These are phyloP conservation scores for Xylophagus ater DNA, from an alignment of 2,888 invertebrate genomes.

Conservation along the genomic window DNA sequence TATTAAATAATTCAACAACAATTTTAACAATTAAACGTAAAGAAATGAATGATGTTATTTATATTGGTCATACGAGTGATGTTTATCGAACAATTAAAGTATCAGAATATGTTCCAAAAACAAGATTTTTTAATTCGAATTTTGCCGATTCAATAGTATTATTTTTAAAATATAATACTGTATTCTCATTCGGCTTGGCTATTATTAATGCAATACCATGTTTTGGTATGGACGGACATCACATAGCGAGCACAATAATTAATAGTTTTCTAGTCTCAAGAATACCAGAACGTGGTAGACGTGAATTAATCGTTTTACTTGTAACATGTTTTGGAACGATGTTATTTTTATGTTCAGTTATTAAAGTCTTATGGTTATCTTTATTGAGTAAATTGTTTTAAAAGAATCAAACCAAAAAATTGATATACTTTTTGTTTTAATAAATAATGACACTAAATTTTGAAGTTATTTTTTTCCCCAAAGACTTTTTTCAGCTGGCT, in stretches of 20 bases:
- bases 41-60: conserved; percentile 55
- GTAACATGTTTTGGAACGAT: conserved; percentile 64
- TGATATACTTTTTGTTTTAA: conserved; percentile 4
- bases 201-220: conserved; percentile 87
- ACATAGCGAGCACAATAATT: conserved; percentile 62
- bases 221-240: conserved; percentile 86
- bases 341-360: conserved; percentile 51
- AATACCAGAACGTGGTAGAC: conserved; percentile 44
- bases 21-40: conserved; percentile 48
- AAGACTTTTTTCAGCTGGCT: conserved; percentile 14
- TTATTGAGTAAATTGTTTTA: conserved; percentile 28
- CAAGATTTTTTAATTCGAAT: conserved; percentile 46
- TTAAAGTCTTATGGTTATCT: conserved; percentile 44
- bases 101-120: conserved; percentile 67
- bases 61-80: conserved; percentile 68
- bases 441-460: conserved; percentile 3
- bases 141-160: conserved; percentile 60
- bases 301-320: conserved; percentile 53
- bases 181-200: conserved; percentile 82
- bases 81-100: conserved; percentile 59
- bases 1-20: conserved; percentile 65
- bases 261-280: conserved; percentile 45
- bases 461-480: conserved; percentile 12
- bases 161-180: conserved; percentile 67
- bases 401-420: conserved; percentile 2